Percentiles rank a stretch among this genome's conserved stretches.
phyloP scores from a whole-genome alignment of 2,888 invertebrate genomes.

The Brachypterus glaber region DNA sequence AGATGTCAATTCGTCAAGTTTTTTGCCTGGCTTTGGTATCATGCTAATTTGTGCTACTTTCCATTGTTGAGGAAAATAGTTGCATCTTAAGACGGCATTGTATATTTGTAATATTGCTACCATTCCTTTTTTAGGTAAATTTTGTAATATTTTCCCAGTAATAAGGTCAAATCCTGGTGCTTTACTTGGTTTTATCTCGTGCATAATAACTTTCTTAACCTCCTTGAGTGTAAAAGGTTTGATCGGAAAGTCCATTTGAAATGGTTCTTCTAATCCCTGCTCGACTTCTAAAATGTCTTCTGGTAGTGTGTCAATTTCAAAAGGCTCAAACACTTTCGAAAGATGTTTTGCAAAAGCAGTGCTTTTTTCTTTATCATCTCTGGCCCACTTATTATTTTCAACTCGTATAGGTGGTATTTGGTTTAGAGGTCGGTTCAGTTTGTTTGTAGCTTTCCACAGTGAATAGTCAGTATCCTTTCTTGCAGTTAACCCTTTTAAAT shows the following conservation, averaged over 20 bases:
- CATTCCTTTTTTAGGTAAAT: neutral
- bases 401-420: conserved; percentile 4
- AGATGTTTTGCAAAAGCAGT: conserved; percentile 4
- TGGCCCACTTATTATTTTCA: conserved; percentile 5
- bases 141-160: neutral
- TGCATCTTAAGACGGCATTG: neutral
- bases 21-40: no score
- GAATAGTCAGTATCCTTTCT: conserved; percentile 5
- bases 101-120: neutral
- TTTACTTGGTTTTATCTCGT: no score
- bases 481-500: neutral
- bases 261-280: no score
- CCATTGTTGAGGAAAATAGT: neutral
- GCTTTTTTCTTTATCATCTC: conserved; percentile 6
- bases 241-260: no score
- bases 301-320: no score
- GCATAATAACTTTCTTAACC: no score
- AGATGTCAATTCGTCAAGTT: no score
- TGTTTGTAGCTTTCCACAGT: conserved; percentile 9
- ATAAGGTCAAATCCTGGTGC: neutral
- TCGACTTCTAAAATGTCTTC: no score
- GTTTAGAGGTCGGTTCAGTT: conserved; percentile 4
- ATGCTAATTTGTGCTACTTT: neutral
- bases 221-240: no score
- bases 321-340: conserved; percentile 1